Evolutionary conservation across 2,888 invertebrate species (phyloP).

Genomic region (Muscina levida): DNA sequence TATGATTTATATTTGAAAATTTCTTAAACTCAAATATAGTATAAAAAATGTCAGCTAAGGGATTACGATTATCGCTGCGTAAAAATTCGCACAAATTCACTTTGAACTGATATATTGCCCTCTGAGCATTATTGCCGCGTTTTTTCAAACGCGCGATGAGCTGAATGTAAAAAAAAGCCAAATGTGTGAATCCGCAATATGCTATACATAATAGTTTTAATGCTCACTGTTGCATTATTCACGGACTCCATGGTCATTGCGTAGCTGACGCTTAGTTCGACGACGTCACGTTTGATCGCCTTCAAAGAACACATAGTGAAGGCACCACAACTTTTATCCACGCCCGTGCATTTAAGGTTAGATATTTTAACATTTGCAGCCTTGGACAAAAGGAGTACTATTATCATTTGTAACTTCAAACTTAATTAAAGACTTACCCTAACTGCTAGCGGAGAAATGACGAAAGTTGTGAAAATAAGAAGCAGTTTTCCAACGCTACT

Average conservation of each 20-base stretch:
- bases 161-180: neutral
- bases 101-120: conserved; percentile 7
- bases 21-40: conserved; percentile 30
- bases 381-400: neutral
- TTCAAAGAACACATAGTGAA: conserved; percentile 41
- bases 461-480: neutral
- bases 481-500: too few species aligned
- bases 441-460: neutral
- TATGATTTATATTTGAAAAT: conserved; percentile 54
- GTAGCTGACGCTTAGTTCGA: neutral
- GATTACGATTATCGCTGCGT: conserved; percentile 49
- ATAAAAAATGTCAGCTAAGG: conserved; percentile 42
- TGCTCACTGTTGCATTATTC: neutral
- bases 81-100: conserved; percentile 49
- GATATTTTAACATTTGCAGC: neutral
- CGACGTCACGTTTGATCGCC: conserved; percentile 38
- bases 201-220: too few species aligned
- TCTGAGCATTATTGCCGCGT: neutral
- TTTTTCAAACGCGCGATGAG: neutral
- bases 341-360: too few species aligned
- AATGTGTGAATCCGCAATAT: neutral
- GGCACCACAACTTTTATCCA: neutral
- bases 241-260: neutral
- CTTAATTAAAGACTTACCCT: neutral
- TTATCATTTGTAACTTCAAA: too few species aligned